phyloP scores from a whole-genome alignment of 1,140 invertebrate genomes.

The Zaprionus nigranus region DNA sequence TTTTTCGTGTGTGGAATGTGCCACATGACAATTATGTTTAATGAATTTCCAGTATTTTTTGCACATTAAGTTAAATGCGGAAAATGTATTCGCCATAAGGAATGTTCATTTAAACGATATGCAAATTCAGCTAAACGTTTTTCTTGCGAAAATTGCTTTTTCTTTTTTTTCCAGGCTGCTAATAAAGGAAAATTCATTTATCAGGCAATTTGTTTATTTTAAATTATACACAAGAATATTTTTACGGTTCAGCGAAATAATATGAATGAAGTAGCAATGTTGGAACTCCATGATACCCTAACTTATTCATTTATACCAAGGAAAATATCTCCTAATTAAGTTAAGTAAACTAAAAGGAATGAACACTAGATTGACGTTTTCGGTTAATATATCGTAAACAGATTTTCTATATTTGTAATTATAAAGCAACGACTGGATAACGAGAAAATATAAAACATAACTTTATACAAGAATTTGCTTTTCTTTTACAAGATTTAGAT shows the following conservation, averaged over 20 bases:
- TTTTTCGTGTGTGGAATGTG: constrained; percentile 49
- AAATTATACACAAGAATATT: constrained; percentile 24
- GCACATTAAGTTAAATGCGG: background rate
- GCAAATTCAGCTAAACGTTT: background rate
- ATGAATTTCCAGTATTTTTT: constrained; percentile 4
- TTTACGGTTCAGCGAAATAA: background rate
- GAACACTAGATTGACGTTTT: too few species aligned
- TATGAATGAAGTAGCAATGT: background rate
- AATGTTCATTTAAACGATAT: background rate
- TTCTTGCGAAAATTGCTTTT: constrained; percentile 3
- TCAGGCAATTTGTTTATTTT: constrained; percentile 7
- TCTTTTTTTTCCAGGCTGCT: background rate
- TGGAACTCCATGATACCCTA: background rate
- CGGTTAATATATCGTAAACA: too few species aligned
- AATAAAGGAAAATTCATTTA: constrained; percentile 1
- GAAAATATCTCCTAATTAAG: background rate
- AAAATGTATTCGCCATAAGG: background rate
- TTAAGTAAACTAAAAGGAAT: too few species aligned
- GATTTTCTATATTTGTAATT: too few species aligned
- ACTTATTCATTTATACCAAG: background rate
- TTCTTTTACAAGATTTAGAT: too few species aligned
- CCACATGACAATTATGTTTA: constrained; percentile 28
- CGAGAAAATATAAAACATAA: too few species aligned
- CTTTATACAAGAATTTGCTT: too few species aligned
- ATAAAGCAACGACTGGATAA: too few species aligned